These are phyloP conservation scores for Siderastrea radians DNA, from an alignment of 92 coral and sea anemone genomes.

Conservation along the genomic window DNA sequence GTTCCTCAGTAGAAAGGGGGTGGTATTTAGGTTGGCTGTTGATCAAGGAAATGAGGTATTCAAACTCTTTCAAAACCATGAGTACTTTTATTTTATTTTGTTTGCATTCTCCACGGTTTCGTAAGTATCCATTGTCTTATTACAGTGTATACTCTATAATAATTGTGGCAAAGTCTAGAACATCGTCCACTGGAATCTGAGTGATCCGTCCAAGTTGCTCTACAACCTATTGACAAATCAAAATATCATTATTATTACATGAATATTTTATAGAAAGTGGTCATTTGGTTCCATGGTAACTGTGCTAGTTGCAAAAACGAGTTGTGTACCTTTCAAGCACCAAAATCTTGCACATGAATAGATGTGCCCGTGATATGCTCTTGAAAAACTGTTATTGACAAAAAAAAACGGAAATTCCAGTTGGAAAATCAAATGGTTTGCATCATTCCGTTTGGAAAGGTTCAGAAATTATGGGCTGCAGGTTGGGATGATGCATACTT, in stretches of 20 bases:
- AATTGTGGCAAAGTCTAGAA: constrained; percentile 96
- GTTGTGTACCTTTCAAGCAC: no score
- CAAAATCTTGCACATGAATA: no score
- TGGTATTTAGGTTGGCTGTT: background rate
- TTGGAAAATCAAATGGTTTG: no score
- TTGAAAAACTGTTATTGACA: no score
- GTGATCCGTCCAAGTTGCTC: constrained; percentile 92
- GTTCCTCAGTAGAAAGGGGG: background rate
- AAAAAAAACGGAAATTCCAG: no score
- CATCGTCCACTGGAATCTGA: constrained; percentile 93
- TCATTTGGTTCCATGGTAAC: background rate
- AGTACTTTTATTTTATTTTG: background rate
- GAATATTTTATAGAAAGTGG: background rate
- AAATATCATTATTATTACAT: background rate
- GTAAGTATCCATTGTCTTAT: background rate
- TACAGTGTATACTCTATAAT: constrained; percentile 79
- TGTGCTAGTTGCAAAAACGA: no score
- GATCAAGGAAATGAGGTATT: no score
- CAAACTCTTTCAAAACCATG: background rate
- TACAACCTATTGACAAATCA: constrained; percentile 73
- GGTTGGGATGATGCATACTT: no score
- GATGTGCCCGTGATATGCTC: no score
- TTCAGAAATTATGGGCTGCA: no score
- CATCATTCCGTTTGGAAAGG: no score
- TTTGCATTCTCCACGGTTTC: background rate